Base-by-base conservation (phyloP, 1,140 invertebrate genomes). In the Pomacea maculata region DNA sequence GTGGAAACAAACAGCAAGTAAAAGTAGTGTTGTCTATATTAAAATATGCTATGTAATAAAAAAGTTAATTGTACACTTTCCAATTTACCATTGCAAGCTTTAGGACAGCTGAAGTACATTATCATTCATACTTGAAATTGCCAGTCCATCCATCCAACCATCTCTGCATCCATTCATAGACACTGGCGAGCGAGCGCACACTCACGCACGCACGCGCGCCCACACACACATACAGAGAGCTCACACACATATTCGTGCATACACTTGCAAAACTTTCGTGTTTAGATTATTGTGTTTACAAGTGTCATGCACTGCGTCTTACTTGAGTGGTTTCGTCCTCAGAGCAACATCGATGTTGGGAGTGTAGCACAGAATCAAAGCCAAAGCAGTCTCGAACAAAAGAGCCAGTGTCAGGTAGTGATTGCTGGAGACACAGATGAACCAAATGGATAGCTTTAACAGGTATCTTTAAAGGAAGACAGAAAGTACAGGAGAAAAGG, bases 361-460 rank as follows among this genome's bases (percentile, higher is more conserved):
- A 76, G 87, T 89, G 82, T 92, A 92, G 52, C 86, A 84, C 67
- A 92, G 83, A 82, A 89, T 88, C 65, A 87, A 86, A 79, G 91
- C 92, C 61, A 92, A 83, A 12, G 85, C 83, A 17, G 91, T 92
- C 85, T 92, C 92, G 84, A 92, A 92, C 86, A 92, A 88, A 17
- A 92, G 79, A 67, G 88, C 90, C 85, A 91, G 92, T 21, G 88
- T 92, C 82, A 92, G 79, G 75, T 89, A 86, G 80, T 91, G 89
- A 84, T 92, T 92, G 78, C 90, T 91, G 83, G 63, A 84, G 84
- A 75, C 71, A 83, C 61, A 75, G 12, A 80, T 65, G 29, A 15
- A 17, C 63, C 45, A 45, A 17, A 45, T 21, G 25, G 34, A 45
- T n/a, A 78, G 21, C 67, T 70, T 70, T 70, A 12, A 61, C 11